Evolutionary conservation across 1,140 invertebrate species (phyloP).

Genomic region (Calephelis virginiensis): DNA sequence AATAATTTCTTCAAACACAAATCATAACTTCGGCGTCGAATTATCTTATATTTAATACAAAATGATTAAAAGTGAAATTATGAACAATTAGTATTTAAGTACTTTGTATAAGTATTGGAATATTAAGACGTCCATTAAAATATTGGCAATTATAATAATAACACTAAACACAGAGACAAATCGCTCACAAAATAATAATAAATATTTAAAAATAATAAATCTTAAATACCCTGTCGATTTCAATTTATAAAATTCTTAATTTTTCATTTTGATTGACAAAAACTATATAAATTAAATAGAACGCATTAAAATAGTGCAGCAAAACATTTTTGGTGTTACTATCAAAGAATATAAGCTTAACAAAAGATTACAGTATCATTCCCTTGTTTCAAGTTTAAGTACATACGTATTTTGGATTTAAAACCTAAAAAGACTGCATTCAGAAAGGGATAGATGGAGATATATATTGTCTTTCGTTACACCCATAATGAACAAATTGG

Average conservation of each 20-base stretch:
- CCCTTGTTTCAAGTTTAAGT: not conserved
- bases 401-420: slow-evolving; percentile 6
- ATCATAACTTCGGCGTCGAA: no score
- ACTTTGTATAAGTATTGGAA: not conserved
- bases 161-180: slow-evolving; percentile 42
- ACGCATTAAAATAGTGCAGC: slow-evolving; percentile 38
- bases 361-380: slow-evolving; percentile 6
- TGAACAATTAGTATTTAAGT: not conserved
- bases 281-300: slow-evolving; percentile 44
- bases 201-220: slow-evolving; percentile 76
- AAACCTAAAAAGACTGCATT: not conserved
- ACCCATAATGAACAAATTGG: no score
- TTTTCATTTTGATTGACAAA: slow-evolving; percentile 45
- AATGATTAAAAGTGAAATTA: no score
- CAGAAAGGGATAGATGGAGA: no score
- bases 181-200: slow-evolving; percentile 57
- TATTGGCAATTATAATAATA: slow-evolving; percentile 41
- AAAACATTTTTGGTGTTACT: slow-evolving; percentile 19
- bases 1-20: no score
- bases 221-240: slow-evolving; percentile 78
- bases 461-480: no score
- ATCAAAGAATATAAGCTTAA: not conserved
- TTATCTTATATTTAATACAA: no score
- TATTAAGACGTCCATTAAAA: slow-evolving; percentile 24
- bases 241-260: slow-evolving; percentile 53